A percentile compares a stretch with the other conserved stretches of the same genome.
phyloP scores from a whole-genome alignment of 1,140 invertebrate genomes.

The Listronotus bonariensis region DNA sequence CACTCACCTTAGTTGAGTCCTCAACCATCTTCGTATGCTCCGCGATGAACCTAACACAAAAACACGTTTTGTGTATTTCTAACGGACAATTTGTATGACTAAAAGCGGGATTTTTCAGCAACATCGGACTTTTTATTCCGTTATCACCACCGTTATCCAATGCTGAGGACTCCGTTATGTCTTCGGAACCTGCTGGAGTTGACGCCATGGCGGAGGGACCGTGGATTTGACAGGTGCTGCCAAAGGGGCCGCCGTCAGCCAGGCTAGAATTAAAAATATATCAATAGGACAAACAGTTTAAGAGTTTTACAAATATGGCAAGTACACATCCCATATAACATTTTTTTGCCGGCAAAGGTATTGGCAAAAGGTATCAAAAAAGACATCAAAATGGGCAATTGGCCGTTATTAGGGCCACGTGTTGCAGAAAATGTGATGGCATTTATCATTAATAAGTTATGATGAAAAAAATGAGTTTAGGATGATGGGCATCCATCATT shows the following conservation, averaged over 20 bases:
- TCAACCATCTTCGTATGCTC: constrained; percentile 92
- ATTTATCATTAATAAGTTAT: too few relatives aligned
- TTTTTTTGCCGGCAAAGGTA: too few relatives aligned
- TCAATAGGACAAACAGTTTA: too few relatives aligned
- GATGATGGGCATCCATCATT: too few relatives aligned
- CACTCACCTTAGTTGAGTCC: constrained; percentile 85
- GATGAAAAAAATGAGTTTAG: too few relatives aligned
- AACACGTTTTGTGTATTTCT: constrained; percentile 87
- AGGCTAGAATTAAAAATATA: constrained; percentile 59
- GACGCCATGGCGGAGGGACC: constrained; percentile 60
- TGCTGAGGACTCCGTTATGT: constrained; percentile 57
- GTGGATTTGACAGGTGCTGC: constrained; percentile 82
- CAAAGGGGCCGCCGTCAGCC: constrained; percentile 74
- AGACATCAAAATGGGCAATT: too few relatives aligned
- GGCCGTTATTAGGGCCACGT: too few relatives aligned
- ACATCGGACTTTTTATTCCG: constrained; percentile 69
- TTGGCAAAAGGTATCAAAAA: too few relatives aligned
- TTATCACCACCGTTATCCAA: constrained; percentile 47
- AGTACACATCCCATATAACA: too few relatives aligned
- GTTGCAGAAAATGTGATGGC: too few relatives aligned
- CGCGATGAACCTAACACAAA: constrained; percentile 91
- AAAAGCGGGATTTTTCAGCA: constrained; percentile 71
- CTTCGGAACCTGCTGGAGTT: constrained; percentile 62
- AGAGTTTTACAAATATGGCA: too few relatives aligned
- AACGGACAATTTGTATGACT: constrained; percentile 80